Conservation (phyloP, 2,888 invertebrate genomes). For the Caenorhabditis plicata region DNA sequence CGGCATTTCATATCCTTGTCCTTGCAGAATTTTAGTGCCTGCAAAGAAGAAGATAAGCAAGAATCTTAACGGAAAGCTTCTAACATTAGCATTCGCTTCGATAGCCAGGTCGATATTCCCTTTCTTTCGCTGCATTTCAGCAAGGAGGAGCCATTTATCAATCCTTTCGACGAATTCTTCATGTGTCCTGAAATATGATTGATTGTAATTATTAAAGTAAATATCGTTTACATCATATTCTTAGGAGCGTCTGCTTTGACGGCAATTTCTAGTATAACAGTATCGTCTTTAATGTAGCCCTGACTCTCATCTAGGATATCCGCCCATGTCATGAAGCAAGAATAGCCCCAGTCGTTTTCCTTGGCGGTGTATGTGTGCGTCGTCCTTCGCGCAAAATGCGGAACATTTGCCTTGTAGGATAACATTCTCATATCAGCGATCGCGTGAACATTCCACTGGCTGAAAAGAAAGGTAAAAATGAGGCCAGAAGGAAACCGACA, state of each 20-base stretch:
- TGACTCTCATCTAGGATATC: slow-evolving; percentile 86
- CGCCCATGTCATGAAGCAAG: slow-evolving; percentile 90
- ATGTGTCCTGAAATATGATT: slow-evolving; percentile 47
- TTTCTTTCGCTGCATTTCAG: slow-evolving; percentile 62
- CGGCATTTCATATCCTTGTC: slow-evolving; percentile 56
- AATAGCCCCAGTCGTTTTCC: slow-evolving; percentile 90
- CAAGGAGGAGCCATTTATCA: slow-evolving; percentile 62
- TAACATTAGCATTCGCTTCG: slow-evolving; percentile 53
- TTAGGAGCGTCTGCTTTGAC: slow-evolving; percentile 72
- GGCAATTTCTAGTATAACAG: slow-evolving; percentile 81
- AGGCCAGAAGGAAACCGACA: slow-evolving; percentile 29
- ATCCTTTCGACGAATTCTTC: slow-evolving; percentile 64
- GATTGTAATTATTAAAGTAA: neutral
- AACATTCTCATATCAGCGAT: slow-evolving; percentile 87
- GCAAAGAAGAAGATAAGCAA: too few species aligned
- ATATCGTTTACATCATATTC: slow-evolving; percentile 69
- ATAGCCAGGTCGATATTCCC: slow-evolving; percentile 64
- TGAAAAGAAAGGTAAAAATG: slow-evolving; percentile 48
- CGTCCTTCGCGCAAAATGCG: slow-evolving; percentile 70
- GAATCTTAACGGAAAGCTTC: neutral
- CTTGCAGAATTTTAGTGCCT: slow-evolving; percentile 65
- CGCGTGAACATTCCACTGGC: slow-evolving; percentile 95
- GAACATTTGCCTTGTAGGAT: slow-evolving; percentile 85
- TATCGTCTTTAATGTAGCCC: slow-evolving; percentile 84
- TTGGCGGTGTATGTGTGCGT: slow-evolving; percentile 94